A percentile compares a stretch with the other conserved stretches of the same genome.
Evolutionary conservation across 2,797 vertebrate species (phyloP).

Genomic region (Alca torda): DNA sequence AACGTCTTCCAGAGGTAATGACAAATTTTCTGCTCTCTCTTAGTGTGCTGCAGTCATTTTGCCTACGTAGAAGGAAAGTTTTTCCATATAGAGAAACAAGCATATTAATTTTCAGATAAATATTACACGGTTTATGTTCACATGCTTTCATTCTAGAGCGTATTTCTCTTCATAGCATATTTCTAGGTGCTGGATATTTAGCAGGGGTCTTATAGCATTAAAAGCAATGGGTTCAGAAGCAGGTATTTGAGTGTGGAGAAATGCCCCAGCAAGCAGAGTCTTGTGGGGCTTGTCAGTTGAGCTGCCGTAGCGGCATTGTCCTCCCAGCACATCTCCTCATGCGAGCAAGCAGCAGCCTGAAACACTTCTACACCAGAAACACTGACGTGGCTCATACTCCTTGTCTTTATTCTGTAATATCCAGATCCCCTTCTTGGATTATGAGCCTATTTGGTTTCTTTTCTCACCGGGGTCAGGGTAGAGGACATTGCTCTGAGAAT

Average conservation of each 20-base stretch:
- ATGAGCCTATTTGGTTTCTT: background rate
- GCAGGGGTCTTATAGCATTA: background rate
- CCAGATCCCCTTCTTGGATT: background rate
- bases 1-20: slow-evolving; percentile 77
- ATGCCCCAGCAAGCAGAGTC: background rate
- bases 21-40: background rate
- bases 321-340: background rate
- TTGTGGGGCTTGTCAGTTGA: background rate
- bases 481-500: background rate
- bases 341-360: background rate
- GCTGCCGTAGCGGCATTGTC: background rate
- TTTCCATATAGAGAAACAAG: background rate
- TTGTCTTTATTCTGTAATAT: background rate
- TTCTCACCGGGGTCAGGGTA: background rate
- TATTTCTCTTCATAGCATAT: background rate
- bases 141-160: background rate
- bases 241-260: background rate
- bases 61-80: background rate
- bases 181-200: background rate
- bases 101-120: background rate
- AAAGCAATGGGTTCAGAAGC: background rate
- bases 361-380: background rate
- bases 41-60: background rate
- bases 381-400: background rate
- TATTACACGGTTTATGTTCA: background rate